These are phyloP conservation scores for Heliconius hortense DNA, from an alignment of 2,888 invertebrate species.

Conservation along the genomic window DNA sequence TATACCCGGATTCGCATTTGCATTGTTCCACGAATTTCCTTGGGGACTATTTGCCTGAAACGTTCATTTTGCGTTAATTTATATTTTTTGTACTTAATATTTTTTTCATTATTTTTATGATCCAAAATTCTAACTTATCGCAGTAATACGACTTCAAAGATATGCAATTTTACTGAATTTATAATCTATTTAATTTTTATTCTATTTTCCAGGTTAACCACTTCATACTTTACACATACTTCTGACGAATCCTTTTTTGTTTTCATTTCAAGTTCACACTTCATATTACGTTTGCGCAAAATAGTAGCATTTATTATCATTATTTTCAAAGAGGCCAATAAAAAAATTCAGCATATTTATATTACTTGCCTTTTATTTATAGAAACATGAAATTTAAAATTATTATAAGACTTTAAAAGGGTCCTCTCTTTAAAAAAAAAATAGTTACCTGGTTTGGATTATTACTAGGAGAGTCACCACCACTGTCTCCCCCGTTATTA, in stretches of 20 bases:
- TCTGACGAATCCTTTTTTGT: too few relatives aligned
- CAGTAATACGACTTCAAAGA: neutral
- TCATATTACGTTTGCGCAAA: too few relatives aligned
- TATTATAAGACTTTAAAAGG: too few relatives aligned
- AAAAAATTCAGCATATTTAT: too few relatives aligned
- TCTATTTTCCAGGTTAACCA: neutral
- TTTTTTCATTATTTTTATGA: neutral
- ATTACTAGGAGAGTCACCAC: neutral
- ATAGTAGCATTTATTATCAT: too few relatives aligned
- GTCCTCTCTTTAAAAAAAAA: neutral
- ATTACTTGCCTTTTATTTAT: too few relatives aligned
- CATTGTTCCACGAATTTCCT: slow-evolving; percentile 45
- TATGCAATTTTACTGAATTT: neutral
- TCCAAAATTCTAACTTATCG: neutral
- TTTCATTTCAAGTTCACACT: too few relatives aligned
- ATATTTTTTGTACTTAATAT: slow-evolving; percentile 12
- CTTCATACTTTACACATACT: too few relatives aligned
- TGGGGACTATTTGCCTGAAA: slow-evolving; percentile 38
- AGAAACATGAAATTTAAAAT: too few relatives aligned
- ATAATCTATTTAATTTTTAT: neutral
- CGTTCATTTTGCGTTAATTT: slow-evolving; percentile 14
- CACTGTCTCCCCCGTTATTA: neutral
- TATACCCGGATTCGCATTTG: slow-evolving; percentile 48
- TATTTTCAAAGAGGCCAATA: too few relatives aligned
- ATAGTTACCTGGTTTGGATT: slow-evolving; percentile 14